Base-by-base conservation (phyloP, 2,113 vertebrate genomes). In the Chaetorhynchus papuensis region DNA sequence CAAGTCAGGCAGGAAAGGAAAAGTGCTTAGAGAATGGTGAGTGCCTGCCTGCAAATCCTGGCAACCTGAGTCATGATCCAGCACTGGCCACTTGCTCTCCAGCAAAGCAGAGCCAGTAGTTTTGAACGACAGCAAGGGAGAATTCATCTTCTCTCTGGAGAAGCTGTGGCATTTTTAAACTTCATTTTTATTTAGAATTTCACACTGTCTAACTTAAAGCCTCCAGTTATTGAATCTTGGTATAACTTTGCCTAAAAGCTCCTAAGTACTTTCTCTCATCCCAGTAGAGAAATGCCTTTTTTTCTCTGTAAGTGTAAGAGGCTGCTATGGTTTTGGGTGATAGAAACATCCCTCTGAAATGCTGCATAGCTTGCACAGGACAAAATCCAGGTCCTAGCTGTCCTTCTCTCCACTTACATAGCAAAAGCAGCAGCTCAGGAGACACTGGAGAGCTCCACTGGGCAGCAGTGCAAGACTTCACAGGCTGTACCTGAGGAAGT, bases 361-460 rank as follows among this genome's bases (percentile, higher is more conserved):
- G 30, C 33, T 83, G 24, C 17, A 30, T 37, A 19, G 19, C 30
- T 28, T 30, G 27, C 1, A 1, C 22, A 71, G 42, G 66, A 49
- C 37, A 78, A 92, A 84, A 39, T 16, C 35, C 24, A 37, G 6
- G 24, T 61, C 54, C 45, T 18, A 28, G 26, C 41, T 90, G 41
- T 64, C 21, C 41, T 53, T 26, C 6, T 13, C 30, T 66, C 15
- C 21, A 20, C 54, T 44, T 41, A 26, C 11, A 28, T 0, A 39
- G 56, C 44, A 56, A 42, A 87, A 83, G 27, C 9, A 30, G 50
- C 45, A 65, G 33, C 74, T 65, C 49, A 19, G 64, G 45, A 52
- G 37, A 59, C 42, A 11, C 24, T 39, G 63, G 53, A 83, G 39
- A 22, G 24, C 39, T 83, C 47, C 4, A 1, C 6, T 0, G 0